A percentile compares a stretch with the other conserved stretches of the same genome.
phyloP scores from a whole-genome alignment of 2,113 vertebrate genomes.

The Pseudonaja textilis region DNA sequence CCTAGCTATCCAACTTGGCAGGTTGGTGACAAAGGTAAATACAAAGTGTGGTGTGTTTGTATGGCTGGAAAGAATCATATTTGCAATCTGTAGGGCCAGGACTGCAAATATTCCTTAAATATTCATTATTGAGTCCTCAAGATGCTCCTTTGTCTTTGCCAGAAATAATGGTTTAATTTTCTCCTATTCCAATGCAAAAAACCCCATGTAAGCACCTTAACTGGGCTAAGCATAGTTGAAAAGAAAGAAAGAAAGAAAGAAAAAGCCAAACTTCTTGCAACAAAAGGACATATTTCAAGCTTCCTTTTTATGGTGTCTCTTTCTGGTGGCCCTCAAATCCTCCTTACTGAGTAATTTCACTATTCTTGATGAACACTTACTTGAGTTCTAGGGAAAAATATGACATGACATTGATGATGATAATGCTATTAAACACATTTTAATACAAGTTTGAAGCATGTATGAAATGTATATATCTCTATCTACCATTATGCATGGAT shows the following conservation, averaged over 20 bases:
- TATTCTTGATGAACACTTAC: background rate
- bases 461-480: background rate
- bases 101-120: background rate
- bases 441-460: background rate
- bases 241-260: background rate
- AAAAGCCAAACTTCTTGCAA: background rate
- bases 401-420: background rate
- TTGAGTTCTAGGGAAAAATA: background rate
- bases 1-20: background rate
- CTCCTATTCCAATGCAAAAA: background rate
- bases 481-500: background rate
- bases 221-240: background rate
- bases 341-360: background rate
- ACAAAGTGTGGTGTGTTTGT: background rate
- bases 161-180: background rate
- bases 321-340: background rate
- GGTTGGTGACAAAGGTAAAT: background rate
- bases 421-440: background rate
- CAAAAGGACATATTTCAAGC: background rate
- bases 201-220: background rate
- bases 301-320: background rate
- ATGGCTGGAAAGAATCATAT: background rate
- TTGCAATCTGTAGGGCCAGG: background rate
- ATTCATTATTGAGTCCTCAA: background rate
- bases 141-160: background rate